Base-by-base conservation (phyloP, 2,888 invertebrate species). In the Ypsolopha scabrella region DNA sequence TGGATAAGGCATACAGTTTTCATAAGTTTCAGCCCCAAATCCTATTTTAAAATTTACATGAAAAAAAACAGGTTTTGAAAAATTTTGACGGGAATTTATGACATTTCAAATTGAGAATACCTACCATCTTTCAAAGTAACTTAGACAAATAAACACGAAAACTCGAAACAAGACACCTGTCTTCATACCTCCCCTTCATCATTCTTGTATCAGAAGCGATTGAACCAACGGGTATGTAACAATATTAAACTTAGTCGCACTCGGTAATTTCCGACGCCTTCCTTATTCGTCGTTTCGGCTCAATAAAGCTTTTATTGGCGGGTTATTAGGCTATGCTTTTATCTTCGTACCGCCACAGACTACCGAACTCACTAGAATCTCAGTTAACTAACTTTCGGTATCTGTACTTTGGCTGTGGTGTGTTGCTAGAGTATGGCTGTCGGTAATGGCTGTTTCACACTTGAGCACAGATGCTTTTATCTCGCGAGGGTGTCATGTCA, bases 221-320 rank as follows among this genome's bases (percentile, higher is more conserved):
- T 36, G 45, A 51, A 51, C 24, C 55, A 52, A 39, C 41, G 53
- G 56, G 60, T 53, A 57, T 57, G 61, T 64, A 64, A 64, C 63
- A 66, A 56, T 54, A 58, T 61, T 59, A 68, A 68, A 64, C 60
- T 60, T 61, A 64, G 57, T 58, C 59, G 60, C 60, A 56, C 60
- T 63, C 64, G 64, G 60, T 60, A 60, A 64, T 64, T 67, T 68
- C 61, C 66, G 65, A 53, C 67, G 66, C 63, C 64, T 64, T 48
- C 61, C 62, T 67, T 64, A 68, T 68, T 63, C 69, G 43, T 52
- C 52, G 58, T 62, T 66, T 66, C 67, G 61, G 67, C 71, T 68
- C 72, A 69, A 72, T 72, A 69, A 69, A 68, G 70, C 57, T 65
- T 68, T 63, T 60, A 62, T 63, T 60, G 64, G 55, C 55, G 58